These are phyloP conservation scores for Amaurobius ferox DNA, from an alignment of 2,888 invertebrate genomes.

Conservation along the genomic window DNA sequence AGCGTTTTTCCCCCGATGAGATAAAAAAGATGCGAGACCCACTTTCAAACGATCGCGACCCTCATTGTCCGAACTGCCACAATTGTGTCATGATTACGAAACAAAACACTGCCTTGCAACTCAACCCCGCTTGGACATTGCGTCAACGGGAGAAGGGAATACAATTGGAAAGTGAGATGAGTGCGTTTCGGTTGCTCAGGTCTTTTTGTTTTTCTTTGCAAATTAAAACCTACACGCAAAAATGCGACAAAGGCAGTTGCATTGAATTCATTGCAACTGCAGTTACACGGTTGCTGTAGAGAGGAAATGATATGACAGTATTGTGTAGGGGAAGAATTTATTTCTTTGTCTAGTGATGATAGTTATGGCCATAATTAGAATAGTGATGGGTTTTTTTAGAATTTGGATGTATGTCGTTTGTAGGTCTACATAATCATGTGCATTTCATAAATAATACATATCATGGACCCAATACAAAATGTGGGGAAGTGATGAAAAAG, in stretches of 20 bases:
- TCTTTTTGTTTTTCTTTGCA: neutral
- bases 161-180: neutral
- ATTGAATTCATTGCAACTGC: neutral
- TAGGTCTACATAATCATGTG: no score
- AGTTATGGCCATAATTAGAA: no score
- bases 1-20: neutral
- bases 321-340: no score
- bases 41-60: neutral
- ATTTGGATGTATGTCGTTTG: no score
- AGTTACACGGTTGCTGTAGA: neutral
- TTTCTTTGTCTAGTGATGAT: no score
- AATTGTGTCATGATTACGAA: constrained; percentile 11
- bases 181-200: neutral
- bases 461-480: no score
- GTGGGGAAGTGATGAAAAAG: no score
- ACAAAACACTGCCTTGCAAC: neutral
- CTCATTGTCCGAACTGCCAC: neutral
- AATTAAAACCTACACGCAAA: neutral
- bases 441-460: no score
- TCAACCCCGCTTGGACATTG: neutral
- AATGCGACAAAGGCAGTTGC: neutral
- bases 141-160: neutral
- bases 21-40: neutral
- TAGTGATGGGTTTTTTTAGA: no score
- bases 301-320: no score